A percentile compares a stretch with the other conserved stretches of the same genome.
Evolutionary conservation across 2,797 vertebrate species (phyloP).

Genomic region (Acipenser ruthenus): DNA sequence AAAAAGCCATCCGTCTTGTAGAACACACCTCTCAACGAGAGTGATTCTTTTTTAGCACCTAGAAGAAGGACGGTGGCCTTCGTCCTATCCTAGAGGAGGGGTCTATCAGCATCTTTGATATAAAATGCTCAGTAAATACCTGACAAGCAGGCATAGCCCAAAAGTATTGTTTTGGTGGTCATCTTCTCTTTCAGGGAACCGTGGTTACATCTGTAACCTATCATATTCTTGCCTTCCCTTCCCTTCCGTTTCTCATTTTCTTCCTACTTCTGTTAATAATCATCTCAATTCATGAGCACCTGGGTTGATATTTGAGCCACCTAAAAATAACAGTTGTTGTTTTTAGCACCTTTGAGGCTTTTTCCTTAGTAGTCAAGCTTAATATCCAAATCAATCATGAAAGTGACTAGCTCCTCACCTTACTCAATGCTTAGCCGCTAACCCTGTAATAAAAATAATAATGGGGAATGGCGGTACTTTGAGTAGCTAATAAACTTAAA

Average conservation of each 20-base stretch:
- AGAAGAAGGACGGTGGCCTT: too few relatives aligned
- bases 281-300: neutral
- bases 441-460: conserved; percentile 1
- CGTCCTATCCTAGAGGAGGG: too few relatives aligned
- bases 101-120: too few relatives aligned
- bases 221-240: neutral
- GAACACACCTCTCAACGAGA: too few relatives aligned
- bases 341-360: neutral
- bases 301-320: neutral
- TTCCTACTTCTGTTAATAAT: neutral
- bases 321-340: conserved; percentile 14
- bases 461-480: neutral
- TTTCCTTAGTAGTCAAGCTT: conserved; percentile 9
- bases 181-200: too few relatives aligned
- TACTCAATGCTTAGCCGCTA: neutral
- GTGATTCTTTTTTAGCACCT: too few relatives aligned
- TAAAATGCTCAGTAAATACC: too few relatives aligned
- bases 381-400: conserved; percentile 1
- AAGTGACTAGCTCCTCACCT: neutral
- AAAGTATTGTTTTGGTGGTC: too few relatives aligned
- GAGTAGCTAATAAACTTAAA: conserved; percentile 3
- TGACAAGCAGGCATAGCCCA: too few relatives aligned
- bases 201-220: too few relatives aligned
- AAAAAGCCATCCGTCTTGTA: too few relatives aligned
- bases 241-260: neutral